Percentiles rank a stretch among this genome's conserved stretches.
These are phyloP conservation scores for Coregonus suidteri DNA, from an alignment of 2,797 vertebrate species.

Conservation along the genomic window DNA sequence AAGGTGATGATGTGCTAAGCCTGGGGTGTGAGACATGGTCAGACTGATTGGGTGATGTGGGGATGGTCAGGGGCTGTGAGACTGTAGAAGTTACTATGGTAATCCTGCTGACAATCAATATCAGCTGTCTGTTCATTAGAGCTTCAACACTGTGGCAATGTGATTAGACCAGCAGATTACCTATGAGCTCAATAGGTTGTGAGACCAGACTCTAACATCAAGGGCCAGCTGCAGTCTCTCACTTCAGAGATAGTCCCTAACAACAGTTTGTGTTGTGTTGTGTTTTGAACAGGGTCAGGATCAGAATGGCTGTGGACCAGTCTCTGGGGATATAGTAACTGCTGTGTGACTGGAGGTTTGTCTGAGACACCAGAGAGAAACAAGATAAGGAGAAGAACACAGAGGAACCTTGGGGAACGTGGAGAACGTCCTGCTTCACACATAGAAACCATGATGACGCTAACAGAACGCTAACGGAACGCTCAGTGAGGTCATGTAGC, in stretches of 20 bases:
- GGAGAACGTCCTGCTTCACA: not conserved
- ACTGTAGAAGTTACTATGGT: slow-evolving; percentile 28
- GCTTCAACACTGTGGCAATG: not conserved
- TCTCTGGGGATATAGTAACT: not conserved
- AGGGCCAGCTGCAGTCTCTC: not conserved
- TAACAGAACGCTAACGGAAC: not conserved
- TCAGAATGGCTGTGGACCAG: slow-evolving; percentile 35
- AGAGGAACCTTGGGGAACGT: not conserved
- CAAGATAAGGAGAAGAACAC: slow-evolving; percentile 24
- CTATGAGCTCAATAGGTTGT: not conserved
- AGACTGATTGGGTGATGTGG: slow-evolving; percentile 50
- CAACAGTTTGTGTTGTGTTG: slow-evolving; percentile 35
- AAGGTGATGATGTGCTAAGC: not conserved
- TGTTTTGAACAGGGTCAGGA: slow-evolving; percentile 32
- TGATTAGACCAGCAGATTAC: slow-evolving; percentile 17
- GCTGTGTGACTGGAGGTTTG: not conserved
- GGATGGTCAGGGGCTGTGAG: slow-evolving; percentile 22
- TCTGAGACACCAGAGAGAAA: not conserved
- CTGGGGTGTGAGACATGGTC: slow-evolving; percentile 40
- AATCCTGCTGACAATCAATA: slow-evolving; percentile 29
- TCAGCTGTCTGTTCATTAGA: slow-evolving; percentile 48
- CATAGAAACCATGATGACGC: slow-evolving; percentile 21
- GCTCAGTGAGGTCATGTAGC: slow-evolving; percentile 48
- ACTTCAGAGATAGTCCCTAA: slow-evolving; percentile 2
- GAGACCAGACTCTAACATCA: not conserved